Evolutionary conservation across 2,113 vertebrate species (phyloP), one percentile per base, ranked within the genome.

Genomic region (Spilogale gracilis): DNA sequence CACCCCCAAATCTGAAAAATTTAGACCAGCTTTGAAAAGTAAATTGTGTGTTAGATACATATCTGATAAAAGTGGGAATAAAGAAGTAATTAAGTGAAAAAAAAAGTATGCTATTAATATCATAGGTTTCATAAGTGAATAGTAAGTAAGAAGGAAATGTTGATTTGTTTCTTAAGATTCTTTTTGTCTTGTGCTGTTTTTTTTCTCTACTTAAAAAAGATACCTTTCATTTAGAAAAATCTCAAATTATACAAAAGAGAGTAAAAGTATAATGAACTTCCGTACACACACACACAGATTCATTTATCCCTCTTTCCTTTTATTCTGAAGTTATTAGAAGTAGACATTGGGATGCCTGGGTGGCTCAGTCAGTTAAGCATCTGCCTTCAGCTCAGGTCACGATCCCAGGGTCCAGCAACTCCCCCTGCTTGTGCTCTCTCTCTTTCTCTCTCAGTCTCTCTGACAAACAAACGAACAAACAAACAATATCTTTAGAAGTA

Each of bases 141-240:
- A 63, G 21, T 56, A 65, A 27, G 54, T 38, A 63, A 76, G 43
- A 96, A 10, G 32, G 60, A 56, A 32, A 18, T 65, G 73, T 88
- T 73, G 45, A 8, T 73, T 87, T 80, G 4, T 85, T 32, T 58
- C 18, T 18, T 38, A 52, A 69, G 20, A 93, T 7, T 48, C 48
- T 50, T 65, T 78, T 21, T 1, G 27, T 80, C 48, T 94, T 67
- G 67, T 10, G 20, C 32, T 43, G 1, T 12, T 30, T 48, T 71
- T 63, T 27, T 13, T 45, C 63, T 83, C 32, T 89, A 30, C 54
- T 86, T 85, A 67, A 71, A 14, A 86, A 92, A 96, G 76, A 76
- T 89, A 85, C 4, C 13, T 89, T 89, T 88, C 11, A 80, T 48
- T 90, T 69, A 54, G 67, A 96, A 85, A 81, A 80, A 23, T 48